These are phyloP conservation scores for Mormyrus lacerda DNA, from an alignment of 2,113 vertebrate species.

Conservation along the genomic window DNA sequence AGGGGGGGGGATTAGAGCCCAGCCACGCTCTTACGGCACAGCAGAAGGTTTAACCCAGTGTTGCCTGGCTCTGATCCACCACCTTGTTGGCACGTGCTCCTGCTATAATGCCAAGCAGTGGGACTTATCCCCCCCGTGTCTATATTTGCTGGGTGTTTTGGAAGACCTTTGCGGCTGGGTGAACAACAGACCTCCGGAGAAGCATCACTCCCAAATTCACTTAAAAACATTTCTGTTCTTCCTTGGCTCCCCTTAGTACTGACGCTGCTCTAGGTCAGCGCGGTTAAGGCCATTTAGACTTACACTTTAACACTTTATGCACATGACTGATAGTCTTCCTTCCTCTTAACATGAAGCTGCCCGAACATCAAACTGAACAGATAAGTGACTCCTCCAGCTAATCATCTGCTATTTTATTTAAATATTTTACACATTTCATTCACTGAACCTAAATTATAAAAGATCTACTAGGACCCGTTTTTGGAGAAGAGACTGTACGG, in stretches of 20 bases:
- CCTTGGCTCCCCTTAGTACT: neutral
- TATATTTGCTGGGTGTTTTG: neutral
- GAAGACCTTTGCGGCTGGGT: neutral
- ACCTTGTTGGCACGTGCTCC: neutral
- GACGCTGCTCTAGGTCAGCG: neutral
- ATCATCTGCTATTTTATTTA: neutral
- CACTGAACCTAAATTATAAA: neutral
- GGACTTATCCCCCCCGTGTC: neutral
- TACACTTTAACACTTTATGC: neutral
- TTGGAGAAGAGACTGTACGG: neutral
- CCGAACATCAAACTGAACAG: neutral
- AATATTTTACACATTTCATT: neutral
- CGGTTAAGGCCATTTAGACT: neutral
- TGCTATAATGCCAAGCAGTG: neutral
- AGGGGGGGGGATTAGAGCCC: conserved; percentile 9
- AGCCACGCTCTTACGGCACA: neutral
- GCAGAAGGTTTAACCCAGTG: neutral
- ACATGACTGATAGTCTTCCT: neutral
- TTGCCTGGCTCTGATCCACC: neutral
- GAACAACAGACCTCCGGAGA: neutral
- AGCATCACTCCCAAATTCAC: neutral
- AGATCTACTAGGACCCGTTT: neutral
- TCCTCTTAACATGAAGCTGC: neutral
- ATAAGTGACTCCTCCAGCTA: neutral
- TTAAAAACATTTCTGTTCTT: neutral